Percentiles rank a stretch among this genome's conserved stretches.
These are phyloP conservation scores for Lophotriccus pileatus DNA, from an alignment of 2,797 vertebrate species.

Conservation along the genomic window DNA sequence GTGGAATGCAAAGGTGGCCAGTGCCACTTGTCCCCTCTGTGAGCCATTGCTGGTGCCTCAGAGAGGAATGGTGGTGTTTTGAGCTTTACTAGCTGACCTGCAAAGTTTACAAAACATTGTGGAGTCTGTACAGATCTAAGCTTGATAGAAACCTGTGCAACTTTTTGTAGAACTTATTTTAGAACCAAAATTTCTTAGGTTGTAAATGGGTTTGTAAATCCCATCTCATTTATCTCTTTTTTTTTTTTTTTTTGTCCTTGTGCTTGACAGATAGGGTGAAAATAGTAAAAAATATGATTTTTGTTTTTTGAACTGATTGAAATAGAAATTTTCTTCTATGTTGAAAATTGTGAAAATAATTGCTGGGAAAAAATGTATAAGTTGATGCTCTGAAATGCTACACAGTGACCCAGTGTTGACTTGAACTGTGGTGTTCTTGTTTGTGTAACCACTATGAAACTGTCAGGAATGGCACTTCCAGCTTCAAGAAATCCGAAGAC, in stretches of 20 bases:
- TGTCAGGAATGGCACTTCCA: neutral
- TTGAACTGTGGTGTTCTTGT: neutral
- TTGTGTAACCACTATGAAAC: neutral
- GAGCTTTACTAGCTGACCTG: neutral
- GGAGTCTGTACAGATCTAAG: neutral
- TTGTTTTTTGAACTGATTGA: neutral
- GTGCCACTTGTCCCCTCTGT: neutral
- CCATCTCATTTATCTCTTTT: neutral
- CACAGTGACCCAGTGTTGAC: accelerated
- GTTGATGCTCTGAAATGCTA: neutral
- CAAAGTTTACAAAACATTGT: neutral
- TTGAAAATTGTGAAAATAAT: neutral
- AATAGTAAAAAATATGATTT: neutral
- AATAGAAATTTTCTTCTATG: neutral
- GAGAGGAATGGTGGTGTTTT: neutral
- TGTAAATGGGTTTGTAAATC: neutral
- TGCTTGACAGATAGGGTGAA: neutral
- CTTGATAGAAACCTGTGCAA: neutral
- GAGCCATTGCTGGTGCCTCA: neutral
- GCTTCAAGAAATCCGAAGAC: neutral
- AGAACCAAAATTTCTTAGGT: neutral
- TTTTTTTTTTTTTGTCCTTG: neutral
- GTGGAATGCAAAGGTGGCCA: neutral
- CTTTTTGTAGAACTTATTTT: neutral
- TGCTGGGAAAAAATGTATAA: neutral